Evolutionary conservation across 1,140 invertebrate species (phyloP), one percentile per base, ranked within the genome.

Genomic region (Physella acuta): DNA sequence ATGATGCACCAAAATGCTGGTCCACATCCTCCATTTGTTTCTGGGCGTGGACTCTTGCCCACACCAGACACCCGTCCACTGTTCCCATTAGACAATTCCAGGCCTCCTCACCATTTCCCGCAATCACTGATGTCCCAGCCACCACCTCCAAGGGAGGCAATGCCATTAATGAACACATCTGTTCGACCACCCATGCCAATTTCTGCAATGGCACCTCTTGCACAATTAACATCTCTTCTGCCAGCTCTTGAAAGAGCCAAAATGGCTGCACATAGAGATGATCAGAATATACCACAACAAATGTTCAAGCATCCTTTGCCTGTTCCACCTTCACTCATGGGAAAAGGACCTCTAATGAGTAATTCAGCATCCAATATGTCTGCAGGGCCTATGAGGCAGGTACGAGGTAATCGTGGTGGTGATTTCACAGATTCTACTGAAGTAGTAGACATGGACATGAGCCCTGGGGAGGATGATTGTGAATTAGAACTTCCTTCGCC

Each of bases 401-500:
- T 36, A n/a, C 51, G 53, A 1, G 31, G 58, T 60, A 31, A 31
- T 11, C 4, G 58, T 4, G 58, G 58, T 26, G 63, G 63, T 39
- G 66, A 60, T 20, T 20, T 37, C 1, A 28, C 53, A 34, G 84
- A 86, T 71, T 77, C 79, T 20, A 83, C 76, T 44, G 85, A 86
- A 64, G 81, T 85, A 20, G 80, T 90, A 36, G 91, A 91, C 74
- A 90, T 89, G 87, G 92, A 88, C 87, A 75, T 87, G 70, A 85
- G 84, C 76, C 86, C 78, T 61, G 80, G 75, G 34, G 79, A 82
- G 55, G 76, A 81, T 36, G 74, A 79, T 24, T 74, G 75, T 70
- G 69, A 71, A 58, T 39, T 74, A 60, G 73, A 72, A 39, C 68
- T 73, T 44, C 67, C 73, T 20, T 68, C 75, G 17, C 72, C 71